These are phyloP conservation scores for Drosophila persimilis DNA, from an alignment of 1,140 invertebrate genomes.

Conservation along the genomic window DNA sequence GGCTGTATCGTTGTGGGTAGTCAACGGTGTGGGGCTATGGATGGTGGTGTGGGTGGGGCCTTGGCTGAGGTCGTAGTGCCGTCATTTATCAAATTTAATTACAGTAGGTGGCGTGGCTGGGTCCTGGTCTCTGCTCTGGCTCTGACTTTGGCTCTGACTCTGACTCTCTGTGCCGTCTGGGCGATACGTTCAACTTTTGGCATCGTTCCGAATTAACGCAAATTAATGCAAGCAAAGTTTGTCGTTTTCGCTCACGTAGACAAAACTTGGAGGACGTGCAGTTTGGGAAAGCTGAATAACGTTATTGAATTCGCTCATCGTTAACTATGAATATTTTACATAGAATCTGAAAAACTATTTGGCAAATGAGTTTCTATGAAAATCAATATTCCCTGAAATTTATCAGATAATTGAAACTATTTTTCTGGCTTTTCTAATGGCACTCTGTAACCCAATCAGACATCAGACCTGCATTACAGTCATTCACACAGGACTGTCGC, in stretches of 20 bases:
- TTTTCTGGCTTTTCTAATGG: neutral
- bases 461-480: no score
- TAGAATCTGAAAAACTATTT: slow-evolving; percentile 29
- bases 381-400: no score
- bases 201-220: slow-evolving; percentile 51
- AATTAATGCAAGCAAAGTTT: slow-evolving; percentile 57
- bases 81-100: slow-evolving; percentile 67
- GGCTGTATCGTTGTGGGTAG: no score
- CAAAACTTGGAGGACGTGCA: slow-evolving; percentile 41
- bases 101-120: slow-evolving; percentile 32
- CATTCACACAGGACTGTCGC: neutral
- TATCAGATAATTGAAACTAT: no score
- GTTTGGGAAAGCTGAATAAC: slow-evolving; percentile 31
- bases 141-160: slow-evolving; percentile 3
- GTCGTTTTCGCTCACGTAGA: slow-evolving; percentile 51
- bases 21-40: neutral
- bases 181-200: slow-evolving; percentile 29
- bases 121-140: slow-evolving; percentile 28
- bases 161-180: slow-evolving; percentile 1
- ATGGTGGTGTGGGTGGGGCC: neutral
- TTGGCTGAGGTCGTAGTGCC: slow-evolving; percentile 14
- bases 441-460: neutral
- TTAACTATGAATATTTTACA: slow-evolving; percentile 45
- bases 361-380: slow-evolving; percentile 21
- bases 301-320: slow-evolving; percentile 48